Base-by-base conservation (phyloP, 2,113 vertebrate genomes). In the Leucopsar rothschildi region DNA sequence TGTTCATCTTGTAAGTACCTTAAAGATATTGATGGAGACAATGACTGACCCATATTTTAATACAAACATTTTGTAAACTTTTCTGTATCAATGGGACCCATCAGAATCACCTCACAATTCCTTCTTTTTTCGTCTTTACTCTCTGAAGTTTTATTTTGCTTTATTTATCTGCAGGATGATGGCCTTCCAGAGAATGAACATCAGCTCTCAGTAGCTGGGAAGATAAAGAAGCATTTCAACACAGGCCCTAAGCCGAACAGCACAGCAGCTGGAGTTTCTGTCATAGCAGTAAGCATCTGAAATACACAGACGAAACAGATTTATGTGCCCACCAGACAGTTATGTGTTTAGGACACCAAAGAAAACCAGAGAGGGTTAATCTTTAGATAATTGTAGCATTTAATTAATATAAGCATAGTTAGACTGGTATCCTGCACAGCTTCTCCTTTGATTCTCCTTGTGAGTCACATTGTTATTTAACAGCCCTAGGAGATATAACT, bases 151-250 rank as follows among this genome's bases (percentile, higher is more conserved):
- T 55, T 86, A 11, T 86, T 93, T 80, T 44, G 45, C 50, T 83
- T 78, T 85, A 23, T 88, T 57, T 87, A 78, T 94, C 86, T 90
- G 16, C 95, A 99, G 99, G 99, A 99, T 64, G 99, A 99, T 70
- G 98, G 98, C 31, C 97, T 98, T 94, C 98, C 98, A 63, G 99
- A 99, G 97, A 99, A 98, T 45, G 98, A 98, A 15, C 98, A 98
- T 93, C 99, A 99, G 97, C 98, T 99, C 92, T 98, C 98, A 31
- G 99, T 99, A 93, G 99, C 99, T 76, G 99, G 99, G 57, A 99
- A 99, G 97, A 99, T 99, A 95, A 99, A 99, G 98, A 99, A 99
- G 93, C 98, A 99, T 96, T 99, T 99, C 97, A 99, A 99, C 97
- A 98, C 98, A 8, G 98, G 98, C 75, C 98, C 99, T 64, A 99